Percentiles rank a stretch among this genome's conserved stretches.
Evolutionary conservation across 1,140 invertebrate species (phyloP).

Genomic region (Brevipalpus yothersi): DNA sequence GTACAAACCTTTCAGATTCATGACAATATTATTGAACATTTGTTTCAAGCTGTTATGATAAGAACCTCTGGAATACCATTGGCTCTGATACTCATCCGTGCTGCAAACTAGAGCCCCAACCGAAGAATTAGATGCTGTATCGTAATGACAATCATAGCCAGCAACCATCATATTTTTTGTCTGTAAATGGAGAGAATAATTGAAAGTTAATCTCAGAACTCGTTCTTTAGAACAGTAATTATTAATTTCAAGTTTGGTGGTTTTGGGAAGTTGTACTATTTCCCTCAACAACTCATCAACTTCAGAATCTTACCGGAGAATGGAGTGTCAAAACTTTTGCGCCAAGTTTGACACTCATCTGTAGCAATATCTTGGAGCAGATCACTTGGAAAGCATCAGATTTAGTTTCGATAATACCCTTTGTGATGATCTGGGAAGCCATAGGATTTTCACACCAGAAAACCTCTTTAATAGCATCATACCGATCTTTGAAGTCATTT

Average conservation of each 20-base stretch:
- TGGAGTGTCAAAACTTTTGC: slow-evolving; percentile 29
- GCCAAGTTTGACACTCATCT: slow-evolving; percentile 32
- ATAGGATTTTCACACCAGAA: slow-evolving; percentile 37
- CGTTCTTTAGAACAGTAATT: neutral
- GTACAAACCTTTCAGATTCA: no score
- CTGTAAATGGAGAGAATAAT: slow-evolving; percentile 7
- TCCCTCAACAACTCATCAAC: neutral
- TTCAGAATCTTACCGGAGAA: slow-evolving; percentile 23
- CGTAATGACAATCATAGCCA: slow-evolving; percentile 28
- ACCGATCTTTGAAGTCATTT: slow-evolving; percentile 41
- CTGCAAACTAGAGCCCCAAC: slow-evolving; percentile 23
- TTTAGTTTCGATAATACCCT: slow-evolving; percentile 27
- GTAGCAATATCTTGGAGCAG: slow-evolving; percentile 44
- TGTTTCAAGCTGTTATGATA: no score
- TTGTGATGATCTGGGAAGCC: slow-evolving; percentile 39
- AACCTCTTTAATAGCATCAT: slow-evolving; percentile 58
- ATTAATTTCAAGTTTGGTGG: neutral
- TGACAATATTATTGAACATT: no score
- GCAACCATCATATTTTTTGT: slow-evolving; percentile 23
- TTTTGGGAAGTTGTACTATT: neutral
- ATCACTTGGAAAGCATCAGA: slow-evolving; percentile 36
- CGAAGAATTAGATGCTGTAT: slow-evolving; percentile 17
- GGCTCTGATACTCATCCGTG: slow-evolving; percentile 30
- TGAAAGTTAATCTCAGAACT: no score
- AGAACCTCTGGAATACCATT: slow-evolving; percentile 34